Evolutionary conservation across 2,797 vertebrate genomes (phyloP).

Genomic region (Cuniculus paca): DNA sequence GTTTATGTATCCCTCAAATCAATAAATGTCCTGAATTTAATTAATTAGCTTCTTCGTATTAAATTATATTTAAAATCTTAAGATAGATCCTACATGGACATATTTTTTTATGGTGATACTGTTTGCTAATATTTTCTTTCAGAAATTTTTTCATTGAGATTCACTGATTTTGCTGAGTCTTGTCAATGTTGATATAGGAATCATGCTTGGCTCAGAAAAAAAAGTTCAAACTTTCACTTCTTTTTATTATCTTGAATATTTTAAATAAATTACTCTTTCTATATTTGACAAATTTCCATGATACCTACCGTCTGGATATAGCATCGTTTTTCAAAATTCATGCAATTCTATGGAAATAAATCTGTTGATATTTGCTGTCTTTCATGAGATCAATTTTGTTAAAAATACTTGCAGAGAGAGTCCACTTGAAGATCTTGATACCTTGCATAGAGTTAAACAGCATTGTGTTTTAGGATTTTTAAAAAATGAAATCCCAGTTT

Average conservation of each 20-base stretch:
- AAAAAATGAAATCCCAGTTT: not conserved
- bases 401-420: not conserved
- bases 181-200: not conserved
- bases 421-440: not conserved
- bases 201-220: not conserved
- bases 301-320: not conserved
- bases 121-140: not conserved
- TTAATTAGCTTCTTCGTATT: not conserved
- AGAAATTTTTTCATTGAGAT: not conserved
- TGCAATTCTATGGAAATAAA: not conserved
- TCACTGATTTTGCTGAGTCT: not conserved
- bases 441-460: not conserved
- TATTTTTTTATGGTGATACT: not conserved
- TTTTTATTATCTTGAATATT: not conserved
- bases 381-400: not conserved
- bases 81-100: not conserved
- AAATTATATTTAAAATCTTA: conserved; percentile 16
- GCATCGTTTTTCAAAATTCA: not conserved
- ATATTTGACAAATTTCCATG: not conserved
- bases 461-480: not conserved
- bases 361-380: not conserved
- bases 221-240: not conserved
- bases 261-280: not conserved
- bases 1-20: not conserved
- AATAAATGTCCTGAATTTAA: not conserved